These are phyloP conservation scores for Strix aluco DNA, from an alignment of 2,113 vertebrate species.

Conservation along the genomic window DNA sequence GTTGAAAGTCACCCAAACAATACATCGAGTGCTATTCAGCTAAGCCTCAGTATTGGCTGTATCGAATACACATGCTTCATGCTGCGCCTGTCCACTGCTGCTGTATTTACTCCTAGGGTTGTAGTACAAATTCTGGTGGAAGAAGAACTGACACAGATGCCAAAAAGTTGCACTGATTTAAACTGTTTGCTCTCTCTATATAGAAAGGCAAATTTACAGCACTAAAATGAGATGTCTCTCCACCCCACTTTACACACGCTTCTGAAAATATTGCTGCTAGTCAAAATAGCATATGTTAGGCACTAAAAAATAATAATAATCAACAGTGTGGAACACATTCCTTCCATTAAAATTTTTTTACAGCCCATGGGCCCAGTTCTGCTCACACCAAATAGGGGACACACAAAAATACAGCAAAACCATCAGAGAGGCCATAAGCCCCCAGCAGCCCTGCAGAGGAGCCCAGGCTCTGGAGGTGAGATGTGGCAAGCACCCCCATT, in stretches of 20 bases:
- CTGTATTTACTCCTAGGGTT: neutral
- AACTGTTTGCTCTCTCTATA: neutral
- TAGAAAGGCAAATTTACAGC: neutral
- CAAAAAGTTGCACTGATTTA: neutral
- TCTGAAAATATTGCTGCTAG: neutral
- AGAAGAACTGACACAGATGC: neutral
- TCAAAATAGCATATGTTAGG: neutral
- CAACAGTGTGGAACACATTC: neutral
- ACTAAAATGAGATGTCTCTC: neutral
- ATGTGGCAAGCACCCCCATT: rapidly evolving
- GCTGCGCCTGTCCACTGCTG: neutral
- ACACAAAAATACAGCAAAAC: neutral
- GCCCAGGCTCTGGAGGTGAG: neutral
- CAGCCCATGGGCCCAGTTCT: neutral
- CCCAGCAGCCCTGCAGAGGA: neutral
- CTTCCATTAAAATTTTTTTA: neutral
- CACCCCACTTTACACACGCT: neutral
- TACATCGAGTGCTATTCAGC: neutral
- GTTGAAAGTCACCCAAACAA: neutral
- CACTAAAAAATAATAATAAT: neutral
- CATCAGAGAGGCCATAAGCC: neutral
- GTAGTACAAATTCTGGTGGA: neutral
- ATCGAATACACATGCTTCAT: neutral
- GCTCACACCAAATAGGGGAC: neutral
- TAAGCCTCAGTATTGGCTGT: neutral